Evolutionary conservation across 2,113 vertebrate genomes (phyloP).

Genomic region (Hippocampus abdominalis): DNA sequence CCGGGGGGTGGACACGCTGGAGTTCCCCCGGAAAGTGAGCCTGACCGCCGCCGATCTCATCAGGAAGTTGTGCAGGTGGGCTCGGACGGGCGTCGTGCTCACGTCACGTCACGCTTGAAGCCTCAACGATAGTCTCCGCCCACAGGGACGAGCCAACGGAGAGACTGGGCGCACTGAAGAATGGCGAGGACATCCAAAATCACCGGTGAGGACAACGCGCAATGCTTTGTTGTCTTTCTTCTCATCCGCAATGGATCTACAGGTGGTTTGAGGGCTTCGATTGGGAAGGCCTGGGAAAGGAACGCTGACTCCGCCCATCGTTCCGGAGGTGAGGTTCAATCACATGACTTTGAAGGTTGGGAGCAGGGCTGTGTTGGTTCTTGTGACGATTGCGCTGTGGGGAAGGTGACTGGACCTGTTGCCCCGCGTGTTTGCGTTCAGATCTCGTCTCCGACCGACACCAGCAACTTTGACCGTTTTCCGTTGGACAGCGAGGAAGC

Average conservation of each 20-base stretch:
- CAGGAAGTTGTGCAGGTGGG: conserved; percentile 97
- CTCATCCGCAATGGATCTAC: neutral
- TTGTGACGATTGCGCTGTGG: neutral
- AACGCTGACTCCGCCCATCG: conserved; percentile 91
- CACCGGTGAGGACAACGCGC: conserved; percentile 84
- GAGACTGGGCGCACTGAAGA: conserved; percentile 95
- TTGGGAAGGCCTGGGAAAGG: conserved; percentile 95
- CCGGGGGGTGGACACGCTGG: conserved; percentile 96
- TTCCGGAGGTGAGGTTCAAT: conserved; percentile 83
- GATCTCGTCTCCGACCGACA: conserved; percentile 90
- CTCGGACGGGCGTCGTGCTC: neutral
- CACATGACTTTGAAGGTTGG: no score
- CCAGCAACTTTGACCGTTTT: conserved; percentile 98
- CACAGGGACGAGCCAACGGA: conserved; percentile 92
- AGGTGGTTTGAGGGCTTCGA: conserved; percentile 99
- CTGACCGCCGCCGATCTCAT: conserved; percentile 96
- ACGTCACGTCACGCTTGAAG: neutral
- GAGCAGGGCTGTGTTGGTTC: neutral
- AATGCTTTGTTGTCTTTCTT: neutral
- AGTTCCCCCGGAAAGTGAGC: conserved; percentile 98
- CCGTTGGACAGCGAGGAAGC: conserved; percentile 91
- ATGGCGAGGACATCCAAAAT: conserved; percentile 96
- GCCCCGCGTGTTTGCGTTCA: conserved; percentile 38
- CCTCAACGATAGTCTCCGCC: neutral
- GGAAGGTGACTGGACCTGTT: neutral